Conservation (phyloP, 2,888 invertebrate species). For the Myathropa florea region DNA sequence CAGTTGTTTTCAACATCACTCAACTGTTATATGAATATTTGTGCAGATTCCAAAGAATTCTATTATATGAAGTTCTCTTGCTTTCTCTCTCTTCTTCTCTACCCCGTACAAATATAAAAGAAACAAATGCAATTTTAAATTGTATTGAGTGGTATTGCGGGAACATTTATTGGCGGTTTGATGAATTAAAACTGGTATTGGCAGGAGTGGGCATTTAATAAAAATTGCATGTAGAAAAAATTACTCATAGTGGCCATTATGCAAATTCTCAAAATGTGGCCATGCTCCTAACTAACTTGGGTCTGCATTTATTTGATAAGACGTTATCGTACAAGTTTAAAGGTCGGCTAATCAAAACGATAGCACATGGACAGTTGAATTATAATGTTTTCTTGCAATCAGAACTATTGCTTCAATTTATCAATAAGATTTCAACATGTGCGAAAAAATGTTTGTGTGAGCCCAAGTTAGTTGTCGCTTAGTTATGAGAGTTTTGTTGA, state of each 20-base stretch:
- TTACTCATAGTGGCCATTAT: background rate
- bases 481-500: too few relatives aligned
- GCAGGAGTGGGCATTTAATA: background rate
- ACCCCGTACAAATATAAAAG: background rate
- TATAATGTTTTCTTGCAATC: background rate
- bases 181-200: background rate
- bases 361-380: background rate
- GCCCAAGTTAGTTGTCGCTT: background rate
- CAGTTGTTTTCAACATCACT: constrained; percentile 28
- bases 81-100: background rate
- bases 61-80: background rate
- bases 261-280: background rate
- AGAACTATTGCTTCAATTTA: background rate
- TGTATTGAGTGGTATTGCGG: background rate
- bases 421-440: background rate
- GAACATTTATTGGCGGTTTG: background rate
- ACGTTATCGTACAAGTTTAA: background rate
- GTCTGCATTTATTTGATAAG: background rate
- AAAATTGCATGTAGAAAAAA: background rate
- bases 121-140: background rate
- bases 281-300: background rate
- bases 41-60: background rate
- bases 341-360: background rate
- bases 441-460: background rate
- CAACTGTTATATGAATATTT: constrained; percentile 2